Base-by-base conservation (phyloP, 2,113 vertebrate genomes). In the Dromiciops gliroides region DNA sequence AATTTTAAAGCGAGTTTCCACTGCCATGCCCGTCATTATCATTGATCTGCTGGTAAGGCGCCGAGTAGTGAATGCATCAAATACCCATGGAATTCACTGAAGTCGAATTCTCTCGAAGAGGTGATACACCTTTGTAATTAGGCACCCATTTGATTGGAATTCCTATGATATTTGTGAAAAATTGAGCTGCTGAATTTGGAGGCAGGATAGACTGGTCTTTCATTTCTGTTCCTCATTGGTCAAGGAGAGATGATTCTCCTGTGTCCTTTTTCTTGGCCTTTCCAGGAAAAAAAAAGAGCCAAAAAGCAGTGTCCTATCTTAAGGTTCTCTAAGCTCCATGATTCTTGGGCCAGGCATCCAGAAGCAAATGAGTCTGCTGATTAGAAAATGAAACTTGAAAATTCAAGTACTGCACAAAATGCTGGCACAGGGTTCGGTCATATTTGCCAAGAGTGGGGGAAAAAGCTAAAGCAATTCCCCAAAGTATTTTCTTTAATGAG, bases 351-450 rank as follows among this genome's bases (percentile, higher is more conserved):
- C 97, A 97, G 19, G 97, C 89, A 97, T 92, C 94, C 93, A 97
- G 93, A 94, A 89, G 93, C 95, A 97, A 97, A 97, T 97, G 96
- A 96, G 94, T 97, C 97, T 97, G 95, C 97, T 98, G 97, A 98
- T 97, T 97, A 97, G 97, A 97, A 97, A 98, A 98, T 98, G 96
- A 97, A 97, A 95, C 97, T 97, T 96, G 96, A 98, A 98, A 97
- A 97, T 98, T 92, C 97, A 97, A 97, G 94, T 95, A 95, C 94
- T 1, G 22, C 91, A 94, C 53, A 96, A 95, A 97, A 96, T 96
- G 91, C 95, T 95, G 95, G 91, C 92, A 92, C 56, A 95, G 91
- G 96, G 94, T 51, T 96, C 91, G 93, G 95, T 90, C n/a, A 44
- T 96, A 97, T 97, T 97, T 97, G 97, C n/a, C n/a, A 83, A n/a